phyloP scores from a whole-genome alignment of 2,797 vertebrate species.

The Sebastes variabilis region DNA sequence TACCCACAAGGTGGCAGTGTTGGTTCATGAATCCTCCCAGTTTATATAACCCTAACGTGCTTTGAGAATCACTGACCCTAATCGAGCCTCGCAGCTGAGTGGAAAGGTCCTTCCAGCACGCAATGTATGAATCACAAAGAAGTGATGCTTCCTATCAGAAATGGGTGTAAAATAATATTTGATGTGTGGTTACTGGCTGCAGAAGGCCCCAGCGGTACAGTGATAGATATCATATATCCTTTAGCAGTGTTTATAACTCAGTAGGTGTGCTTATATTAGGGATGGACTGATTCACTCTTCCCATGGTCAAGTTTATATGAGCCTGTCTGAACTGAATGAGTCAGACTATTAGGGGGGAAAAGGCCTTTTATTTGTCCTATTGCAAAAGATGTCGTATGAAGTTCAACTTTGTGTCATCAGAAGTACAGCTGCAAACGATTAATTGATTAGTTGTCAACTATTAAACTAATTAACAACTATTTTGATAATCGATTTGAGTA shows the following conservation, averaged over 20 bases:
- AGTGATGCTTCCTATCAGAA: neutral
- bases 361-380: neutral
- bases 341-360: neutral
- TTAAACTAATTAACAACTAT: too few relatives aligned
- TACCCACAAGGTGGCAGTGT: conserved; percentile 61
- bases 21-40: neutral
- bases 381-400: neutral
- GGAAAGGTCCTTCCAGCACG: conserved; percentile 29
- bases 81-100: conserved; percentile 24
- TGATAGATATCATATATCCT: neutral
- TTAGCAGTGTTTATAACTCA: neutral
- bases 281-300: neutral
- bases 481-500: too few relatives aligned
- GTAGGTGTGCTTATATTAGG: neutral
- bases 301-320: neutral
- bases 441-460: too few relatives aligned
- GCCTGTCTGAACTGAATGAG: neutral
- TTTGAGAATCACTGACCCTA: conserved; percentile 58
- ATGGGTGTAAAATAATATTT: neutral
- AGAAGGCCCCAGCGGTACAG: neutral
- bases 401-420: neutral
- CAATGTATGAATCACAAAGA: conserved; percentile 7
- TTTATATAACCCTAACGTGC: conserved; percentile 40
- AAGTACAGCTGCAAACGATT: neutral
- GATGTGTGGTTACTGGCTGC: neutral